phyloP scores from a whole-genome alignment of 2,888 invertebrate genomes.

The Macaria liturata region DNA sequence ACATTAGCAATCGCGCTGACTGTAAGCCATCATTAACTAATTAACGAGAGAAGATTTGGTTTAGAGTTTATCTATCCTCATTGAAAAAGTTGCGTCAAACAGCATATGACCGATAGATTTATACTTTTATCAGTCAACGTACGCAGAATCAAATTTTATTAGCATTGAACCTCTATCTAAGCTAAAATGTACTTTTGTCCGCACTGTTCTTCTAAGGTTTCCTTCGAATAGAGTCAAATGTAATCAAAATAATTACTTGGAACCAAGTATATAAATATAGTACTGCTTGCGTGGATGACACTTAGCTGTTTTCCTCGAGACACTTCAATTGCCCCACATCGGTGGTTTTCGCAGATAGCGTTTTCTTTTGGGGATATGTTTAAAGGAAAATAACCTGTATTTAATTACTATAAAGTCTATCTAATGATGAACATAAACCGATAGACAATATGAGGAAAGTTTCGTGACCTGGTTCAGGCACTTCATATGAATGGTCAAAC shows the following conservation, averaged over 20 bases:
- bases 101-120: too few relatives aligned
- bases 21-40: too few relatives aligned
- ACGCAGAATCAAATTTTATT: too few relatives aligned
- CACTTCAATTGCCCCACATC: conserved; percentile 13
- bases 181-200: conserved; percentile 17
- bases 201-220: conserved; percentile 17
- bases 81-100: too few relatives aligned
- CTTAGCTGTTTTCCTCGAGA: conserved; percentile 1
- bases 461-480: conserved; percentile 25
- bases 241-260: conserved; percentile 11
- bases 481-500: conserved; percentile 19
- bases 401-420: too few relatives aligned
- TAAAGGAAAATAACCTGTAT: too few relatives aligned
- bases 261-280: not conserved
- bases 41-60: too few relatives aligned
- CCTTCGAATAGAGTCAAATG: conserved; percentile 4
- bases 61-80: too few relatives aligned
- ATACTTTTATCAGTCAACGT: not conserved
- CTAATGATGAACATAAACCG: too few relatives aligned
- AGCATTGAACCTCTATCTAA: not conserved
- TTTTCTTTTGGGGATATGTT: too few relatives aligned
- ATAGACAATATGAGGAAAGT: conserved; percentile 13
- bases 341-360: not conserved
- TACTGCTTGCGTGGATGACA: not conserved
- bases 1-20: too few relatives aligned